Percentiles rank a stretch among this genome's conserved stretches.
Conservation (phyloP, 2,888 invertebrate genomes). For the Craniophora ligustri region DNA sequence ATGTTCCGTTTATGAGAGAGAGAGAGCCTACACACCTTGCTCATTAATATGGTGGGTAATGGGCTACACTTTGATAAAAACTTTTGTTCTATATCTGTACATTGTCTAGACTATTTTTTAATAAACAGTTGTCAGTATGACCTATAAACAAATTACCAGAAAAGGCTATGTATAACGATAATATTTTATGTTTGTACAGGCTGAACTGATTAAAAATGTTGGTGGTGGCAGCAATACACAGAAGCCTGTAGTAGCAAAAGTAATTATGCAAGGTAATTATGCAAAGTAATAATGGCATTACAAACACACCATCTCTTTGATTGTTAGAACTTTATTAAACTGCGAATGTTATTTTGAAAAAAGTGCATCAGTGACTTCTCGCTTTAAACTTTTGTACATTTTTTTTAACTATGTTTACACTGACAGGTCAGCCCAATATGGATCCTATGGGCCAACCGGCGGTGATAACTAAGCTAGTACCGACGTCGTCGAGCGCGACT, state of each 20-base stretch:
- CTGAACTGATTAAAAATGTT: conserved; percentile 66
- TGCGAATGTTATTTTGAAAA: no score
- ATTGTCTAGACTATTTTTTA: no score
- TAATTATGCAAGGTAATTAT: conserved; percentile 74
- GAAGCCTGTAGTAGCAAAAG: conserved; percentile 74
- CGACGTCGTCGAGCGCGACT: conserved; percentile 46
- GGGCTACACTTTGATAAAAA: no score
- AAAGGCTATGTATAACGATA: background rate
- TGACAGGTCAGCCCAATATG: conserved; percentile 57
- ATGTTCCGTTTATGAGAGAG: no score
- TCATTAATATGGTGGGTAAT: no score
- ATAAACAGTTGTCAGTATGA: no score
- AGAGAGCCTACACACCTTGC: no score
- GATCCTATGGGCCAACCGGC: conserved; percentile 62
- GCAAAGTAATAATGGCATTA: background rate
- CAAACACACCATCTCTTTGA: no score
- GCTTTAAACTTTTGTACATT: no score
- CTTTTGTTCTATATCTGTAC: no score
- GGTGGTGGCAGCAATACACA: conserved; percentile 46
- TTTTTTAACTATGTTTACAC: background rate
- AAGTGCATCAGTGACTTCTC: no score
- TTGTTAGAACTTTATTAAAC: no score
- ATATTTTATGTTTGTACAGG: conserved; percentile 56
- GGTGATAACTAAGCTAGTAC: conserved; percentile 70
- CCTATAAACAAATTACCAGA: background rate